phyloP scores from a whole-genome alignment of 92 coral and sea anemone species.

The Blastomussa wellsi region DNA sequence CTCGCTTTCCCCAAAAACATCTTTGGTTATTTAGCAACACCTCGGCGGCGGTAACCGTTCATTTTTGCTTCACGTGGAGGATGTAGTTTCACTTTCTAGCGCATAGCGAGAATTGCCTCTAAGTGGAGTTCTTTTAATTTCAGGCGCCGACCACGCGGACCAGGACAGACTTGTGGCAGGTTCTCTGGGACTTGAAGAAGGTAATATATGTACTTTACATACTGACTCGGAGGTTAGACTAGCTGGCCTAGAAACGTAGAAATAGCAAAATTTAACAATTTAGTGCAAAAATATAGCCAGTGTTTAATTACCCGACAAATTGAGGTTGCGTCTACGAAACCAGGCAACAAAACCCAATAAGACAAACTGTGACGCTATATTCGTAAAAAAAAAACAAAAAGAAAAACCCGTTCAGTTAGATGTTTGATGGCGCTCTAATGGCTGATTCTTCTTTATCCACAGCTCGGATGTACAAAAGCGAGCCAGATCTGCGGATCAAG shows the following conservation, averaged over 20 bases:
- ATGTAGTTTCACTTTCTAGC: slow-evolving; percentile 31
- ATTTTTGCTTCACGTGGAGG: neutral
- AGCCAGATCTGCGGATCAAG: slow-evolving; percentile 71
- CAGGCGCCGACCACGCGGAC: slow-evolving; percentile 45
- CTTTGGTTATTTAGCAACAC: slow-evolving; percentile 2
- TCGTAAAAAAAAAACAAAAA: neutral
- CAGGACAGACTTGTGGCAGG: slow-evolving; percentile 30
- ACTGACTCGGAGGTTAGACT: neutral
- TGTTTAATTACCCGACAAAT: neutral
- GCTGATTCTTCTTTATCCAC: neutral
- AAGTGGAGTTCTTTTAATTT: neutral
- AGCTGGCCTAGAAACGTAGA: slow-evolving; percentile 12
- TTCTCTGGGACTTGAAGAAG: slow-evolving; percentile 47
- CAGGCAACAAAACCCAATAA: neutral
- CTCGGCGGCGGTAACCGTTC: neutral
- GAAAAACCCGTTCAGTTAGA: neutral
- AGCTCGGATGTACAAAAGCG: slow-evolving; percentile 79
- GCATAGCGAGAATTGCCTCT: neutral
- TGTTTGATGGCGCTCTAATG: neutral
- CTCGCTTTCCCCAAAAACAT: neutral
- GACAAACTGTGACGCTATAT: neutral
- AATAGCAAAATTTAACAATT: neutral
- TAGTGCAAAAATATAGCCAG: neutral
- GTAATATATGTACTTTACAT: slow-evolving; percentile 32
- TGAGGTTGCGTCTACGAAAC: neutral